A percentile compares a stretch with the other conserved stretches of the same genome.
Conservation (phyloP, 2,797 vertebrate genomes). For the Poecilia picta region DNA sequence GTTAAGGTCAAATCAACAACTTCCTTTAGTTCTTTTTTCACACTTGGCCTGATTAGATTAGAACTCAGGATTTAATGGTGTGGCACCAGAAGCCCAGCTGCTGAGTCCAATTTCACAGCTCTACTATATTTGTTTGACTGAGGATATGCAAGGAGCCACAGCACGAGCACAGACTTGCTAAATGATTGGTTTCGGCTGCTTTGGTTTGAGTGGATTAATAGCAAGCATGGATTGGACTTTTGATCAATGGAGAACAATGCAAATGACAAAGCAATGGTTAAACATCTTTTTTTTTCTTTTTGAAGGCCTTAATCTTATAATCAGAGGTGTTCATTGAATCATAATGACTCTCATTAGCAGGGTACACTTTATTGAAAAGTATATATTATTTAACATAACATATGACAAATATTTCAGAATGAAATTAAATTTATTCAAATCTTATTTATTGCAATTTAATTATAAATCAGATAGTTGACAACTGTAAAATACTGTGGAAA, state of each 20-base stretch:
- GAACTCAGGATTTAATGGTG: constrained; percentile 63
- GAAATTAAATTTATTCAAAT: neutral
- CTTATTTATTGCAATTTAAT: neutral
- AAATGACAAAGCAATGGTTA: constrained; percentile 36
- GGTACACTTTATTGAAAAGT: constrained; percentile 5
- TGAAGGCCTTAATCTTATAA: constrained; percentile 53
- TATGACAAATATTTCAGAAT: neutral
- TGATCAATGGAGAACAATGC: constrained; percentile 56
- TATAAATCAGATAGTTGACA: neutral
- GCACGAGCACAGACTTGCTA: constrained; percentile 59
- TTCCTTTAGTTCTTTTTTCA: constrained; percentile 78
- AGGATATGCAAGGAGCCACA: constrained; percentile 75
- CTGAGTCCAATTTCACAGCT: constrained; percentile 65
- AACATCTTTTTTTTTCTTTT: constrained; percentile 25
- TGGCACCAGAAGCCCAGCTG: constrained; percentile 61
- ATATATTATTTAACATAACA: neutral
- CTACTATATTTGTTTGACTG: constrained; percentile 75
- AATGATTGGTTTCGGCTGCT: constrained; percentile 70
- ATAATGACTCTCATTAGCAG: constrained; percentile 44
- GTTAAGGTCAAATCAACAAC: constrained; percentile 84
- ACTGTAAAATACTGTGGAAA: neutral
- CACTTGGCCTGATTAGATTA: constrained; percentile 74
- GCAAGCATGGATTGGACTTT: constrained; percentile 39
- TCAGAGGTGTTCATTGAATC: constrained; percentile 61
- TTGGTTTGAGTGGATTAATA: constrained; percentile 76